These are phyloP conservation scores for Drosophila trapezifrons DNA, from an alignment of 1,140 invertebrate species.

Conservation along the genomic window DNA sequence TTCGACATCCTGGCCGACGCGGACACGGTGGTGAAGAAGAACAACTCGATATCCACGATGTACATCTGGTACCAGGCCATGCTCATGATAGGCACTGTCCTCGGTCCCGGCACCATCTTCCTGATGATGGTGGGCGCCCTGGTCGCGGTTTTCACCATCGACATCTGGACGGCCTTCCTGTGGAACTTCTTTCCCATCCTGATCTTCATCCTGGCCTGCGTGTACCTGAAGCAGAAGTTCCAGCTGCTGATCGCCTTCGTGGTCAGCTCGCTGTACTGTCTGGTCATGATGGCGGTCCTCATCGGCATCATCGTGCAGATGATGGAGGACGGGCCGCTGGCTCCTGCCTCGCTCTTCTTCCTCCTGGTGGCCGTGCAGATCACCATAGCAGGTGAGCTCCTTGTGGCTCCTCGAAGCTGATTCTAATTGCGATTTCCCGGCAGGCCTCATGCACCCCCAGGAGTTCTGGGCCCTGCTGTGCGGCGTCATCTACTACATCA, in stretches of 20 bases:
- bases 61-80: conserved; percentile 93
- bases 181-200: conserved; percentile 91
- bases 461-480: conserved; percentile 91
- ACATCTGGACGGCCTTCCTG: conserved; percentile 91
- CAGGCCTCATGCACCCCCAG: conserved; percentile 91
- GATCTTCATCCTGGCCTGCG: conserved; percentile 90
- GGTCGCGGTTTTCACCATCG: conserved; percentile 91
- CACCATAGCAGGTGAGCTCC: conserved; percentile 85
- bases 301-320: conserved; percentile 94
- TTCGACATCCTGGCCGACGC: conserved; percentile 91
- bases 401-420: neutral
- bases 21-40: conserved; percentile 90
- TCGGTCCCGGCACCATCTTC: conserved; percentile 90
- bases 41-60: conserved; percentile 93
- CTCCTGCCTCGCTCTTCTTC: conserved; percentile 92
- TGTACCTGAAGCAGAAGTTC: conserved; percentile 89
- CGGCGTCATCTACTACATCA: conserved; percentile 94
- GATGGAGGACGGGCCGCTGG: conserved; percentile 90
- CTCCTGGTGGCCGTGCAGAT: conserved; percentile 87
- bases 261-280: conserved; percentile 91
- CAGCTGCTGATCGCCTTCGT: conserved; percentile 91
- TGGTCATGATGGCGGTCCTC: conserved; percentile 97
- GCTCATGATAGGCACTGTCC: conserved; percentile 85
- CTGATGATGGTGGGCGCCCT: conserved; percentile 96
- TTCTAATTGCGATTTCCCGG: conserved; percentile 69